A percentile compares a stretch with the other conserved stretches of the same genome.
Evolutionary conservation across 2,888 invertebrate species (phyloP).

Genomic region (Eilema sororculum): DNA sequence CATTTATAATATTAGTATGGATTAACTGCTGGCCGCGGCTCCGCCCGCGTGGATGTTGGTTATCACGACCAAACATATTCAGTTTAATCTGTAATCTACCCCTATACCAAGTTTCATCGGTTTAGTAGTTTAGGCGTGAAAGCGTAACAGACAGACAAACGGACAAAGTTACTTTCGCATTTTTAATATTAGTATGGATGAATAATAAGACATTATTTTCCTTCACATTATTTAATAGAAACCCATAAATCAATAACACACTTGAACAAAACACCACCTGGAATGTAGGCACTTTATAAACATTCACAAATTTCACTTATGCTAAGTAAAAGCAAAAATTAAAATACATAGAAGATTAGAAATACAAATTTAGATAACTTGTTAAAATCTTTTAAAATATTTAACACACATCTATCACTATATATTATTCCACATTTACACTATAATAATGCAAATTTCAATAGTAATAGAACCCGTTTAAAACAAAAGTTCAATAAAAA

Average conservation of each 20-base stretch:
- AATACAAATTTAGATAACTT: slow-evolving; percentile 32
- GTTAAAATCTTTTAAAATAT: slow-evolving; percentile 35
- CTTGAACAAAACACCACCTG: slow-evolving; percentile 69
- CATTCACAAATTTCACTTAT: slow-evolving; percentile 29
- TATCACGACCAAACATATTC: no score
- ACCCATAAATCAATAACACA: slow-evolving; percentile 66
- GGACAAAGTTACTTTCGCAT: no score
- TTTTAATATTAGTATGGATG: no score
- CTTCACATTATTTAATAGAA: slow-evolving; percentile 64
- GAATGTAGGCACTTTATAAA: slow-evolving; percentile 84
- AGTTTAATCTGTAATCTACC: no score
- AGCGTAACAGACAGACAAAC: no score
- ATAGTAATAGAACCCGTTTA: slow-evolving; percentile 38
- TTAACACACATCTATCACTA: slow-evolving; percentile 39
- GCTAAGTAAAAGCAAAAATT: slow-evolving; percentile 34
- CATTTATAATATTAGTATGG: no score
- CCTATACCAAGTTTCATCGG: no score
- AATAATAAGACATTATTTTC: slow-evolving; percentile 29
- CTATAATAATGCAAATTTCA: slow-evolving; percentile 31
- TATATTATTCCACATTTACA: slow-evolving; percentile 28
- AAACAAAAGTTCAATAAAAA: slow-evolving; percentile 19
- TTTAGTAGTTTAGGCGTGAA: no score
- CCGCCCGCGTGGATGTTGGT: no score
- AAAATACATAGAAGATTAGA: slow-evolving; percentile 24
- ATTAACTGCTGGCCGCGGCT: no score